Conservation (phyloP, 2,797 vertebrate genomes). For the Megalops cyprinoides region DNA sequence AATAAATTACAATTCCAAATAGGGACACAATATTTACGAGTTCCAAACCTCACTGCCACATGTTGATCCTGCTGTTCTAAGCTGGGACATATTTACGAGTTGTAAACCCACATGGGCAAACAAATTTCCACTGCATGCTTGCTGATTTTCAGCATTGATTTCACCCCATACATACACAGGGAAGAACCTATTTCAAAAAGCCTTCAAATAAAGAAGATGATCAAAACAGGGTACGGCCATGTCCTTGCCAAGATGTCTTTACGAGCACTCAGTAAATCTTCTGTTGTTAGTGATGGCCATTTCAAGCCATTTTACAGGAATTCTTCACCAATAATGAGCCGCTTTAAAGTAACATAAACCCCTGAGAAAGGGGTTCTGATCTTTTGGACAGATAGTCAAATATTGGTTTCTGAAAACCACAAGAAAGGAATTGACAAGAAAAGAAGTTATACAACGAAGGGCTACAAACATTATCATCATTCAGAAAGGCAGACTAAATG, state of each 20-base stretch:
- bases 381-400: neutral
- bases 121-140: neutral
- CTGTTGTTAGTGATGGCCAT: slow-evolving; percentile 60
- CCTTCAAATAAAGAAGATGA: slow-evolving; percentile 54
- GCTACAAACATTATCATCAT: neutral
- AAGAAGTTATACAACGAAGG: neutral
- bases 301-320: slow-evolving; percentile 54
- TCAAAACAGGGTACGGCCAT: slow-evolving; percentile 57
- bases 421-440: neutral
- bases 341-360: slow-evolving; percentile 15
- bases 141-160: neutral
- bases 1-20: slow-evolving; percentile 1
- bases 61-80: neutral
- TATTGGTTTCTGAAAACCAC: neutral
- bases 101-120: neutral
- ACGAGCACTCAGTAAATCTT: slow-evolving; percentile 57
- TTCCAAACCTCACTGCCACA: neutral
- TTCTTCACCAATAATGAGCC: neutral
- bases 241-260: slow-evolving; percentile 54
- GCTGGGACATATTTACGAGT: neutral
- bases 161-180: neutral
- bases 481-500: neutral
- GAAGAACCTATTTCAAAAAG: slow-evolving; percentile 43
- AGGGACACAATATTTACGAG: neutral
- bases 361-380: slow-evolving; percentile 64